Percentiles rank a stretch among this genome's conserved stretches.
phyloP scores from a whole-genome alignment of 2,888 invertebrate species.

The Galerucella nymphaeae region DNA sequence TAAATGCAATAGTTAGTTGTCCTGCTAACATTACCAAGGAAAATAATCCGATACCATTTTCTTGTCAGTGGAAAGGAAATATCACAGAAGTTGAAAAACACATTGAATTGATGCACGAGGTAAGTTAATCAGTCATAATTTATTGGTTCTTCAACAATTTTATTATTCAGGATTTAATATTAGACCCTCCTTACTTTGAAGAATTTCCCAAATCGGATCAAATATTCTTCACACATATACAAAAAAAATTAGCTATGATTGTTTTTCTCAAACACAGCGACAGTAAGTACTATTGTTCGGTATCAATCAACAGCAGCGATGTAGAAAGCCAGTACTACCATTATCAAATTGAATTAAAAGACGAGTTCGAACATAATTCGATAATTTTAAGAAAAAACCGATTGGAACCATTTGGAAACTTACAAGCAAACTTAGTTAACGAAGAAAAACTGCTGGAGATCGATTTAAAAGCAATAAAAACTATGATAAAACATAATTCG shows the following conservation, averaged over 20 bases:
- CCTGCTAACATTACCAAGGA: constrained; percentile 37
- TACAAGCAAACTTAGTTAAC: constrained; percentile 33
- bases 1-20: constrained; percentile 43
- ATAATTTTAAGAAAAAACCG: constrained; percentile 46
- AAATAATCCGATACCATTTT: constrained; percentile 37
- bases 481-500: constrained; percentile 30
- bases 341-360: constrained; percentile 48
- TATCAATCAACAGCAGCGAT: constrained; percentile 18
- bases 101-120: constrained; percentile 41
- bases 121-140: not conserved
- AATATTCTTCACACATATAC: constrained; percentile 10
- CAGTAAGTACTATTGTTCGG: constrained; percentile 9
- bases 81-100: constrained; percentile 41
- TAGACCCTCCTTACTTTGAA: constrained; percentile 18
- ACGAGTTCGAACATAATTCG: constrained; percentile 45
- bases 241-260: constrained; percentile 15
- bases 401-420: constrained; percentile 40
- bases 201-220: constrained; percentile 5
- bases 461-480: constrained; percentile 40
- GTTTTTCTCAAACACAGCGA: constrained; percentile 10
- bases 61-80: constrained; percentile 45
- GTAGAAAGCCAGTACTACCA: constrained; percentile 14
- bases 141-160: not conserved
- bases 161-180: constrained; percentile 11
- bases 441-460: constrained; percentile 42